Percentiles rank a stretch among this genome's conserved stretches.
Evolutionary conservation across 2,113 vertebrate species (phyloP).

Genomic region (Pungitius pungitius): DNA sequence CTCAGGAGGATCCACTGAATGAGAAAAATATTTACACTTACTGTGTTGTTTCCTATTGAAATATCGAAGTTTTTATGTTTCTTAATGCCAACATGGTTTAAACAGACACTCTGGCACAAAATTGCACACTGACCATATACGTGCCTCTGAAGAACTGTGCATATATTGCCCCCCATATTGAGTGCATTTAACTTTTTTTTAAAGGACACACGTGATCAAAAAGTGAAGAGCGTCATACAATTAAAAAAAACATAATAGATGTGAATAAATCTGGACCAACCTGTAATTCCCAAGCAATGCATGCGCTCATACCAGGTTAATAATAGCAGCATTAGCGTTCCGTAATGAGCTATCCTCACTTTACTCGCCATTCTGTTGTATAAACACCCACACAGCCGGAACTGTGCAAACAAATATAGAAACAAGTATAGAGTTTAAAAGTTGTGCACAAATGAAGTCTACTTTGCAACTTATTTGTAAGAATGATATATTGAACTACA

Average conservation of each 20-base stretch:
- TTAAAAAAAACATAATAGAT: neutral
- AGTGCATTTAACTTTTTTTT: neutral
- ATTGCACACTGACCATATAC: too few relatives aligned
- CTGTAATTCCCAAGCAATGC: constrained; percentile 33
- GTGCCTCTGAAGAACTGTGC: neutral
- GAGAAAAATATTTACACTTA: neutral
- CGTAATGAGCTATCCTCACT: neutral
- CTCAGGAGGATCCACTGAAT: constrained; percentile 84
- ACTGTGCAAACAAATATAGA: neutral
- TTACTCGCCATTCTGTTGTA: constrained; percentile 30
- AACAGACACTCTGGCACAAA: neutral
- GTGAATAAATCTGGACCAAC: constrained; percentile 6
- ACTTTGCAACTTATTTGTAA: too few relatives aligned
- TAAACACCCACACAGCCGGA: neutral
- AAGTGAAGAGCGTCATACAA: neutral
- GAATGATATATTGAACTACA: neutral
- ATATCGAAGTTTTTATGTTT: neutral
- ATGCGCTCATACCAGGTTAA: constrained; percentile 17
- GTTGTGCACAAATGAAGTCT: too few relatives aligned
- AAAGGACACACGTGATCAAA: too few relatives aligned
- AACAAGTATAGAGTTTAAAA: neutral
- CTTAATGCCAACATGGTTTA: neutral
- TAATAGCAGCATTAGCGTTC: constrained; percentile 44
- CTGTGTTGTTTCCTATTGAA: neutral
- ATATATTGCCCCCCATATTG: too few relatives aligned